Evolutionary conservation across 2,888 invertebrate genomes (phyloP), one percentile per base, ranked within the genome.

Genomic region (Epinotia demarniana): DNA sequence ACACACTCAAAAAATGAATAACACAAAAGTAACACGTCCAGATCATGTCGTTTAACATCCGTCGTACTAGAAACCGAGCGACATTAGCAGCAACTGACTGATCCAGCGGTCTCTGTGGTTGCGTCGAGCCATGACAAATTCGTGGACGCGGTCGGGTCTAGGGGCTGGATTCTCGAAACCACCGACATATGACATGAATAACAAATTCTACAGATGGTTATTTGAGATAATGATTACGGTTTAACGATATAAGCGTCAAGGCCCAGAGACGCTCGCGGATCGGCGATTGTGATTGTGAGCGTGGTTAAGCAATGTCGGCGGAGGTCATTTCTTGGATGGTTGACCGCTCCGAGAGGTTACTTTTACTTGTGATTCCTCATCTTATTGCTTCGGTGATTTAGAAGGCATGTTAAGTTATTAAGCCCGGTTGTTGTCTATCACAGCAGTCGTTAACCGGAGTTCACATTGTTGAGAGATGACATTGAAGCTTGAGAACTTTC

Each of bases 81-180:
- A 68, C 67, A 73, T 73, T 68, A 55, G 67, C 43, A 61, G 60
- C 67, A 73, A 68, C 67, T 68, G 61, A 68, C 60, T 73, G 67
- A 73, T 73, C 53, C 66, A 61, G 61, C 23, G 67, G 73, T 43
- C 49, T n/a, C 27, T 49, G 63, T 18, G 61, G 73, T 55, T 60
- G 55, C 23, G 53, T 39, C 33, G 67, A 66, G 60, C 33, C 66
- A 33, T 73, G 66, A 67, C 39, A 60, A 73, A 67, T 73, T 67
- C 33, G 66, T 39, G 49, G 33, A 64, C 60, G 72, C 58, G 43
- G n/a, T 55, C 39, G 49, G 23, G 55, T 8, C 43, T 57, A 23
- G 55, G 1, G 61, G 33, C n/a, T 18, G 9, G 0, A 49, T 64
- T 49, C 64, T 64, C 16, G 16, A 6, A 49, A 49, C n/a, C 19